Conservation (phyloP, 1,140 invertebrate genomes). For the Phthorimaea operculella region DNA sequence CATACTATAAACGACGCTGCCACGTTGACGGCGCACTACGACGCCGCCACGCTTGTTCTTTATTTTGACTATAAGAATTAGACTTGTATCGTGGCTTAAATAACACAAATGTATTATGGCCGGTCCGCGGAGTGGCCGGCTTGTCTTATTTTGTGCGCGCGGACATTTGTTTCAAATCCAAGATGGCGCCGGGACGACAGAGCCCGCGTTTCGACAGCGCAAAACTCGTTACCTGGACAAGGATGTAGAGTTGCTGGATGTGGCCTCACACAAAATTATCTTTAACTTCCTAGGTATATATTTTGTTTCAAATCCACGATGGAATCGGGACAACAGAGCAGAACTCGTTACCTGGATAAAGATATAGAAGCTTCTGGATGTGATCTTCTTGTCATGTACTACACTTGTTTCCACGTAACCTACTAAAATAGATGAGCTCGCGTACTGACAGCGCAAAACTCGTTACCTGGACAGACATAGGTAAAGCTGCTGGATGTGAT, state of each 20-base stretch:
- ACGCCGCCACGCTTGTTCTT: too few species aligned
- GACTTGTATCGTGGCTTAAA: too few species aligned
- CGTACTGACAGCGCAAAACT: conserved; percentile 52
- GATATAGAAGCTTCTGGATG: too few species aligned
- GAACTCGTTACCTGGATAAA: too few species aligned
- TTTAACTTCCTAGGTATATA: too few species aligned
- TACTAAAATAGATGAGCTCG: too few species aligned
- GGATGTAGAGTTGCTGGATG: conserved; percentile 16
- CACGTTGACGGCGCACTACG: too few species aligned
- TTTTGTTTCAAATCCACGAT: conserved; percentile 61
- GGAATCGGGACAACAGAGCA: conserved; percentile 57
- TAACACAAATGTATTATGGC: not conserved
- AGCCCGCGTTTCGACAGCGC: conserved; percentile 55
- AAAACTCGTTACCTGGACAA: conserved; percentile 15
- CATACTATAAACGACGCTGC: too few species aligned
- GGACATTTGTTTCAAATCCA: conserved; percentile 60
- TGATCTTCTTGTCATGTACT: too few species aligned
- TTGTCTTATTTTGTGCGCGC: conserved; percentile 57
- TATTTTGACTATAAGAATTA: too few species aligned
- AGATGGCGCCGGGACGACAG: conserved; percentile 58
- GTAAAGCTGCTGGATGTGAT: conserved; percentile 17
- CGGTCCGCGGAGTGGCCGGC: not conserved
- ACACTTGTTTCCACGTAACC: too few species aligned
- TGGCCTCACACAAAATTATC: too few species aligned
- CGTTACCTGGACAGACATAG: not conserved